phyloP scores from a whole-genome alignment of 2,888 invertebrate genomes.

The Lissocephala sabroskyi region DNA sequence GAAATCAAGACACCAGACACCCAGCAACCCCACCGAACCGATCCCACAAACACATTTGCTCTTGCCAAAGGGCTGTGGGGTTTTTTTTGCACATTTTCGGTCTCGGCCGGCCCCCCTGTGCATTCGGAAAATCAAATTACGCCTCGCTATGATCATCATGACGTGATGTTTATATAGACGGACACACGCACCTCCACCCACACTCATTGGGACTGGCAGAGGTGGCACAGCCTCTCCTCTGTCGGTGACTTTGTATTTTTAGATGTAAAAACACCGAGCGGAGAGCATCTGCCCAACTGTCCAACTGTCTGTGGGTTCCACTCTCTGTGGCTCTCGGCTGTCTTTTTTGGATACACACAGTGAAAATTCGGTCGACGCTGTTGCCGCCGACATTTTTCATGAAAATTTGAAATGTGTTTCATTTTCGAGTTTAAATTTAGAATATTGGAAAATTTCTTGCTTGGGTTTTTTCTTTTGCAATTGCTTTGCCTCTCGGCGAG shows the following conservation, averaged over 20 bases:
- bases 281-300: too few relatives aligned
- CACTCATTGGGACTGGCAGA: background rate
- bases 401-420: slow-evolving; percentile 65
- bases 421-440: slow-evolving; percentile 62
- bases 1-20: too few relatives aligned
- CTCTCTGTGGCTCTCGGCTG: too few relatives aligned
- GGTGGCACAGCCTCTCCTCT: too few relatives aligned
- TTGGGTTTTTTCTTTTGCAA: too few relatives aligned
- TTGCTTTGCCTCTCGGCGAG: slow-evolving; percentile 23
- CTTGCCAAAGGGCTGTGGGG: too few relatives aligned
- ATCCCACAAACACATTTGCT: slow-evolving; percentile 24
- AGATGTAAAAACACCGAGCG: slow-evolving; percentile 3
- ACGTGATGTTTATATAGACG: background rate
- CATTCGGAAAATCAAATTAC: slow-evolving; percentile 51
- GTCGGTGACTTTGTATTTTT: slow-evolving; percentile 9
- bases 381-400: slow-evolving; percentile 26
- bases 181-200: slow-evolving; percentile 10
- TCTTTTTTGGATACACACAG: slow-evolving; percentile 47
- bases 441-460: slow-evolving; percentile 58
- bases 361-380: slow-evolving; percentile 26
- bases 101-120: too few relatives aligned
- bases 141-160: slow-evolving; percentile 31
- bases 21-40: slow-evolving; percentile 25
- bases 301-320: too few relatives aligned
- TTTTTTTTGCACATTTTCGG: too few relatives aligned